These are phyloP conservation scores for Formicarius rufipectus DNA, from an alignment of 2,113 vertebrate species.

Conservation along the genomic window DNA sequence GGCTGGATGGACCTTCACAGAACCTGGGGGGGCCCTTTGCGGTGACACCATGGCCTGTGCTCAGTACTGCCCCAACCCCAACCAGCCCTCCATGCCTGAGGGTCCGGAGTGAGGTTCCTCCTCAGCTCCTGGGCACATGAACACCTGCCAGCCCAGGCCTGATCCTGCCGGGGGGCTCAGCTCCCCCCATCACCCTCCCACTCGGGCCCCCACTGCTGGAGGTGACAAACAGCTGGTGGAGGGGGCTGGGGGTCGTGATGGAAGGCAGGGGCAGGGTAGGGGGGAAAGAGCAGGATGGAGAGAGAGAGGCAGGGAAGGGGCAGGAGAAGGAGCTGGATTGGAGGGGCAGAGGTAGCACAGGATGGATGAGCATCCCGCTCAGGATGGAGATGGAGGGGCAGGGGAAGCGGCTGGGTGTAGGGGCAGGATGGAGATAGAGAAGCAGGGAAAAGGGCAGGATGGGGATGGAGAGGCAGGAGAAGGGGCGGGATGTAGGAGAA, in stretches of 20 bases:
- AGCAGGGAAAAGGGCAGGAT: background rate
- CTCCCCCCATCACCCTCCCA: background rate
- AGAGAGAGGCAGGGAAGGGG: background rate
- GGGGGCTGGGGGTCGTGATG: background rate
- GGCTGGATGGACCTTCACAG: background rate
- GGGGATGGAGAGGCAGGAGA: background rate
- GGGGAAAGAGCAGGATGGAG: background rate
- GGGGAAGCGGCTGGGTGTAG: background rate
- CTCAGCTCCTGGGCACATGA: background rate
- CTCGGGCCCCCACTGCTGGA: fast-evolving
- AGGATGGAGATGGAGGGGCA: background rate
- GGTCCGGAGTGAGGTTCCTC: fast-evolving
- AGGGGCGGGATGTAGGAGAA: background rate
- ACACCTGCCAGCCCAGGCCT: background rate
- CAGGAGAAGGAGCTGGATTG: background rate
- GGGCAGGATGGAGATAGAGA: background rate
- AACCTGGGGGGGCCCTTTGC: background rate
- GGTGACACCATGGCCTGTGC: background rate
- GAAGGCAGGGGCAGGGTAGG: background rate
- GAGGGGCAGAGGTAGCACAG: background rate
- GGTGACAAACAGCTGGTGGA: background rate
- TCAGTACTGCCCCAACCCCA: background rate
- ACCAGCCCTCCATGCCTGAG: fast-evolving
- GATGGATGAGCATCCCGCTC: no score
- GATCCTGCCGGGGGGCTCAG: background rate